Evolutionary conservation across 37 sponge, comb jelly and placozoan species (phyloP).

Genomic region (Halisarca cf. caerulea): DNA sequence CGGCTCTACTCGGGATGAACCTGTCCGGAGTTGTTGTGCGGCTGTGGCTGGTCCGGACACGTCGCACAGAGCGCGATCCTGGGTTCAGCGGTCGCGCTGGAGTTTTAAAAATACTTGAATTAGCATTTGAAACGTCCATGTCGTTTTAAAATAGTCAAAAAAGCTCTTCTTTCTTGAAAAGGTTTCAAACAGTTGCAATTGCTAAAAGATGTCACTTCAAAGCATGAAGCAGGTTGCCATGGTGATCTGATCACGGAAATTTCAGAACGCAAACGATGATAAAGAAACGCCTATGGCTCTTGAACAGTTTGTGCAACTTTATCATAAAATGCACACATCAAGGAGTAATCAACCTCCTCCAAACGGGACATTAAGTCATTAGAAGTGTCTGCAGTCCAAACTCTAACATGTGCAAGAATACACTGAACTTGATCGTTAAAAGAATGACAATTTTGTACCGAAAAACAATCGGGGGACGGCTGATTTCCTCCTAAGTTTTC

Average conservation of each 20-base stretch:
- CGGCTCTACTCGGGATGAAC: constrained; percentile 70
- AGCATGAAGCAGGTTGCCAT: too few relatives aligned
- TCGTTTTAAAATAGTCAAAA: constrained; percentile 2
- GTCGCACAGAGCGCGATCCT: not conserved
- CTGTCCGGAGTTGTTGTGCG: constrained; percentile 51
- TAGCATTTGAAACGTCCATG: constrained; percentile 7
- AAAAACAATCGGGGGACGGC: not conserved
- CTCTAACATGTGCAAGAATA: not conserved
- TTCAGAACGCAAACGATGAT: not conserved
- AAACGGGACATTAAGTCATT: constrained; percentile 35
- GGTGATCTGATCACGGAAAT: too few relatives aligned
- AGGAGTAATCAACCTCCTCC: constrained; percentile 39
- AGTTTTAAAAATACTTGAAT: not conserved
- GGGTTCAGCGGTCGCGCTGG: not conserved
- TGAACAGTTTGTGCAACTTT: constrained; percentile 38
- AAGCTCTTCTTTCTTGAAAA: not conserved
- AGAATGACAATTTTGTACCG: not conserved
- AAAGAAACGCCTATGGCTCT: constrained; percentile 11
- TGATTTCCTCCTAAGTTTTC: not conserved
- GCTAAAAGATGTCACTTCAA: too few relatives aligned
- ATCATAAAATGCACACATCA: constrained; percentile 37
- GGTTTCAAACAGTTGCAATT: not conserved
- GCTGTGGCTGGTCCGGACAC: not conserved
- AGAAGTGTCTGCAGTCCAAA: constrained; percentile 25
- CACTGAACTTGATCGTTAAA: constrained; percentile 34